A percentile compares a stretch with the other conserved stretches of the same genome.
Evolutionary conservation across 2,888 invertebrate genomes (phyloP).

Genomic region (Nowickia ferox): DNA sequence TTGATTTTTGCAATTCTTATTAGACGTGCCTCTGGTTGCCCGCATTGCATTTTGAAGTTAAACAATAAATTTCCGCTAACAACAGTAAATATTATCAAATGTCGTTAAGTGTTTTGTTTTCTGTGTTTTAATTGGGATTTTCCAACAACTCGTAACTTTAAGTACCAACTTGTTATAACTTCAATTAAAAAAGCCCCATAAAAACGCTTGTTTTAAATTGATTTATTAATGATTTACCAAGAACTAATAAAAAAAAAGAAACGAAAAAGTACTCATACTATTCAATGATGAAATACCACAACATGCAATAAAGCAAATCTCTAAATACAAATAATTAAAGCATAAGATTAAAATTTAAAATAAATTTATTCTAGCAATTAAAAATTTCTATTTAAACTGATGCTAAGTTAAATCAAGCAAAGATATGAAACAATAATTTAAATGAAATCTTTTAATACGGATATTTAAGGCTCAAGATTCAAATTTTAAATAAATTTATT

Average conservation of each 20-base stretch:
- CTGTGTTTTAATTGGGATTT: conserved; percentile 34
- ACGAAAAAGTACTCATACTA: background rate
- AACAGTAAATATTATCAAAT: conserved; percentile 14
- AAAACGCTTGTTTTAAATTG: conserved; percentile 39
- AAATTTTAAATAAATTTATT: no score
- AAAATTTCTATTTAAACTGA: no score
- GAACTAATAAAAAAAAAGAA: conserved; percentile 25
- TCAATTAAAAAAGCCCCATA: conserved; percentile 4
- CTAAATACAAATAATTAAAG: background rate
- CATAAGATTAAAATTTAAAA: no score
- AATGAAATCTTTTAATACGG: no score
- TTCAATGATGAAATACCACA: background rate
- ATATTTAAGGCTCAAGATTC: no score
- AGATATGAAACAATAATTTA: no score
- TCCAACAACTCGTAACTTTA: conserved; percentile 26
- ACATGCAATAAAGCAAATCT: no score
- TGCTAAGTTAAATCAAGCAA: no score
- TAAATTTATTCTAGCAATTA: no score
- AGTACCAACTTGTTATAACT: conserved; percentile 29
- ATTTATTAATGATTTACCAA: conserved; percentile 34
- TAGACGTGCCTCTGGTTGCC: background rate
- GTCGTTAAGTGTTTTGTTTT: conserved; percentile 18
- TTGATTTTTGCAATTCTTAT: no score
- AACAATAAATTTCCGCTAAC: conserved; percentile 33
- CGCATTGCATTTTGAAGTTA: conserved; percentile 10